Percentiles rank a stretch among this genome's conserved stretches.
phyloP scores from a whole-genome alignment of 1,140 invertebrate species.

The Philotrypesis tridentata region DNA sequence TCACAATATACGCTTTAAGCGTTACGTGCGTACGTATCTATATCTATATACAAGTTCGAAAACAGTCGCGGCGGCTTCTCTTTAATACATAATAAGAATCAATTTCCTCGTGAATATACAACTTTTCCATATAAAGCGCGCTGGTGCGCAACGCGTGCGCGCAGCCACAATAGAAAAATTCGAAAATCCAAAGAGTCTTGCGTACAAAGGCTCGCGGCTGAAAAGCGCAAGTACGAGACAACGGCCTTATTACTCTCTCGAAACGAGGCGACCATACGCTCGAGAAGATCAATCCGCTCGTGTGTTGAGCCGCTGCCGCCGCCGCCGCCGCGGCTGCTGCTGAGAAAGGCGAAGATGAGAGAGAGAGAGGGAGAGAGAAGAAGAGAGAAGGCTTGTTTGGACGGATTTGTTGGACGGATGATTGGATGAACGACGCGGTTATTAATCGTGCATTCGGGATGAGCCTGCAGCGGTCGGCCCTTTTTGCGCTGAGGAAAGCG shows the following conservation, averaged over 20 bases:
- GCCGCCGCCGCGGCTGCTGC: too few species aligned
- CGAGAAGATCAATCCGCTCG: background rate
- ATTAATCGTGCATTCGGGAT: conserved; percentile 45
- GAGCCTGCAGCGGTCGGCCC: background rate
- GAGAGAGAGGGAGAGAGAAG: background rate
- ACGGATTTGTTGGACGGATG: conserved; percentile 49
- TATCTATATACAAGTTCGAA: too few species aligned
- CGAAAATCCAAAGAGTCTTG: background rate
- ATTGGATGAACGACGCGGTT: conserved; percentile 46
- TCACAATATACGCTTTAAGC: too few species aligned
- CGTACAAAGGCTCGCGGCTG: background rate
- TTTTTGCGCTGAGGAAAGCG: background rate
- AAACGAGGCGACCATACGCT: background rate
- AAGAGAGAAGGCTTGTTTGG: conserved; percentile 39
- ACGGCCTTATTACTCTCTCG: conserved; percentile 35
- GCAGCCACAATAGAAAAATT: background rate
- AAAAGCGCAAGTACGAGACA: background rate
- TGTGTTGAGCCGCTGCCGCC: background rate
- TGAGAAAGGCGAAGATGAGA: background rate
- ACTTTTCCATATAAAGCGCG: too few species aligned
- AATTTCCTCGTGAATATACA: too few species aligned
- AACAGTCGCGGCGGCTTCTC: too few species aligned
- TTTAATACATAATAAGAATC: too few species aligned
- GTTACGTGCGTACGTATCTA: too few species aligned
- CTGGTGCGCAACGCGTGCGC: too few species aligned